Conservation (phyloP, 92 coral and sea anemone species). For the Zoanthus gigantus region DNA sequence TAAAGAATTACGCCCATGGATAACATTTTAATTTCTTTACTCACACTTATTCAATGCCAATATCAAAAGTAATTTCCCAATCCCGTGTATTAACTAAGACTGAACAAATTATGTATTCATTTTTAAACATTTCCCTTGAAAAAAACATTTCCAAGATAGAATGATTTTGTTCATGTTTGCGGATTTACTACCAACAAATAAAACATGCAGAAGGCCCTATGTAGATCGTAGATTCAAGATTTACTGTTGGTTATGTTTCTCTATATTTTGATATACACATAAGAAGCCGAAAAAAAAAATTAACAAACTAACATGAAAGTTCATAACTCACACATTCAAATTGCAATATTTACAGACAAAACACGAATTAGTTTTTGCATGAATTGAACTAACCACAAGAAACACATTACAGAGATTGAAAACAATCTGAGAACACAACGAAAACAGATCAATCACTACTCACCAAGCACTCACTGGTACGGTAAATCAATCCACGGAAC, state of each 20-base stretch:
- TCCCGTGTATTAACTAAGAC: constrained; percentile 24
- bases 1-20: constrained; percentile 19
- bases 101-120: constrained; percentile 28
- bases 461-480: constrained; percentile 42
- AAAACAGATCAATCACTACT: constrained; percentile 41
- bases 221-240: constrained; percentile 32
- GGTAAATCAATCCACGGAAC: no score
- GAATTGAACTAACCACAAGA: constrained; percentile 34
- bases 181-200: constrained; percentile 33
- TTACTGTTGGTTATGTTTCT: constrained; percentile 36
- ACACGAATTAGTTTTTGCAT: constrained; percentile 32
- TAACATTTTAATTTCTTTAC: constrained; percentile 25
- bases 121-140: constrained; percentile 32
- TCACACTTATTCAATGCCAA: constrained; percentile 23
- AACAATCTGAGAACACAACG: constrained; percentile 31
- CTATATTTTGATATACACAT: constrained; percentile 32
- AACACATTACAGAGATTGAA: constrained; percentile 33
- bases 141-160: constrained; percentile 30
- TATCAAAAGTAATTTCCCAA: constrained; percentile 20
- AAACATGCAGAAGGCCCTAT: constrained; percentile 32
- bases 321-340: constrained; percentile 26
- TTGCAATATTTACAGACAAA: constrained; percentile 28
- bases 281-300: constrained; percentile 22
- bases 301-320: constrained; percentile 37
- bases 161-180: constrained; percentile 32